Conservation (phyloP, 2,888 invertebrate genomes). For the Mythimna ferrago region DNA sequence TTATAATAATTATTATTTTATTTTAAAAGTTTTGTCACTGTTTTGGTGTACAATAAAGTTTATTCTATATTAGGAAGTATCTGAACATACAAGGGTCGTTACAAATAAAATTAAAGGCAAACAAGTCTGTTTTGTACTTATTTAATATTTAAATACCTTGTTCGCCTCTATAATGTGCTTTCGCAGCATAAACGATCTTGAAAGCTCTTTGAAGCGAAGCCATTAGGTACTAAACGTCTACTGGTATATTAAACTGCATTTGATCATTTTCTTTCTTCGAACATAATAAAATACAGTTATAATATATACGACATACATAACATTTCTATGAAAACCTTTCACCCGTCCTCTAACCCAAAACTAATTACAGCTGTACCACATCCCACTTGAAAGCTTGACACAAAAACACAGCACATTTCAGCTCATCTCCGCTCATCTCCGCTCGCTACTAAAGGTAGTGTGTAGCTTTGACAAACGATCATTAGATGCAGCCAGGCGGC, state of each 20-base stretch:
- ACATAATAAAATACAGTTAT: not conserved
- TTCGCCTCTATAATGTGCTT: not conserved
- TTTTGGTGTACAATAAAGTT: too few relatives aligned
- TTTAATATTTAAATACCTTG: not conserved
- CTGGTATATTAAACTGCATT: not conserved
- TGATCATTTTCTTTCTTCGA: not conserved
- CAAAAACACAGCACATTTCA: constrained; percentile 22
- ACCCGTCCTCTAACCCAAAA: constrained; percentile 1
- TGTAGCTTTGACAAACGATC: constrained; percentile 66
- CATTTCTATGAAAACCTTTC: not conserved
- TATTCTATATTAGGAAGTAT: too few relatives aligned
- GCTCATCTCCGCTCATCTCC: constrained; percentile 24
- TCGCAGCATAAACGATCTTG: not conserved
- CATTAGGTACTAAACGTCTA: not conserved
- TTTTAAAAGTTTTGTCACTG: too few relatives aligned
- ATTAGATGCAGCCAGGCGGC: constrained; percentile 65
- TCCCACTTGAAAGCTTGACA: constrained; percentile 12
- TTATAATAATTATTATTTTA: too few relatives aligned
- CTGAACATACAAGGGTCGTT: not conserved
- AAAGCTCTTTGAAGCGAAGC: not conserved
- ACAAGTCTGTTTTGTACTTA: not conserved
- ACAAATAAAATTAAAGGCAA: not conserved
- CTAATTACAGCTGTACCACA: constrained; percentile 17
- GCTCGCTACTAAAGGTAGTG: constrained; percentile 38
- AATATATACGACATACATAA: not conserved